phyloP scores from a whole-genome alignment of 1,140 invertebrate species.

The Bicyclus anynana region DNA sequence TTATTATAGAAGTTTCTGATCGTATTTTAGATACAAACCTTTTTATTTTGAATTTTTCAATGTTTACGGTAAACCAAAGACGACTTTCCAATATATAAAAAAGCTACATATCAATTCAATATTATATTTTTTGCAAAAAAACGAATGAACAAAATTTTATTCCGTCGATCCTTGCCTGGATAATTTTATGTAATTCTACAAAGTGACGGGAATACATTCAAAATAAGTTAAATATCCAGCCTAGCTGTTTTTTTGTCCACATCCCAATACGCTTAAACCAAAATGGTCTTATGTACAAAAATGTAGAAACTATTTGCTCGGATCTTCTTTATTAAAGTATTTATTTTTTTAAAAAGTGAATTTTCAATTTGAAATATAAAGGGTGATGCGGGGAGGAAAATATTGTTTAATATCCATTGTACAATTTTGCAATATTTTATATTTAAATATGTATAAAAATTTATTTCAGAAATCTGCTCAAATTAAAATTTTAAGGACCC shows the following conservation, averaged over 20 bases:
- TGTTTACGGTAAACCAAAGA: slow-evolving; percentile 46
- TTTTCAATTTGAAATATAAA: neutral
- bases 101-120: no score
- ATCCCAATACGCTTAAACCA: slow-evolving; percentile 21
- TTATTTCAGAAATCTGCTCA: neutral
- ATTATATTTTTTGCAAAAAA: no score
- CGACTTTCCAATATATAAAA: slow-evolving; percentile 5
- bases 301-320: slow-evolving; percentile 21
- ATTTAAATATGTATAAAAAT: neutral
- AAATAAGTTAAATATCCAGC: neutral
- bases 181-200: neutral
- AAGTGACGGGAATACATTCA: neutral
- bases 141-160: neutral
- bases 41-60: slow-evolving; percentile 26
- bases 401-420: neutral
- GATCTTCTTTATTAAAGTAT: neutral
- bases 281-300: slow-evolving; percentile 26
- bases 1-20: slow-evolving; percentile 7
- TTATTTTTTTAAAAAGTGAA: slow-evolving; percentile 3
- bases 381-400: neutral
- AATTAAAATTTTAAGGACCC: neutral
- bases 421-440: neutral
- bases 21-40: slow-evolving; percentile 21
- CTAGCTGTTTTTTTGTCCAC: slow-evolving; percentile 9
- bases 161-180: slow-evolving; percentile 2